Base-by-base conservation (phyloP, 1,140 invertebrate species). In the Achatina immaculata region DNA sequence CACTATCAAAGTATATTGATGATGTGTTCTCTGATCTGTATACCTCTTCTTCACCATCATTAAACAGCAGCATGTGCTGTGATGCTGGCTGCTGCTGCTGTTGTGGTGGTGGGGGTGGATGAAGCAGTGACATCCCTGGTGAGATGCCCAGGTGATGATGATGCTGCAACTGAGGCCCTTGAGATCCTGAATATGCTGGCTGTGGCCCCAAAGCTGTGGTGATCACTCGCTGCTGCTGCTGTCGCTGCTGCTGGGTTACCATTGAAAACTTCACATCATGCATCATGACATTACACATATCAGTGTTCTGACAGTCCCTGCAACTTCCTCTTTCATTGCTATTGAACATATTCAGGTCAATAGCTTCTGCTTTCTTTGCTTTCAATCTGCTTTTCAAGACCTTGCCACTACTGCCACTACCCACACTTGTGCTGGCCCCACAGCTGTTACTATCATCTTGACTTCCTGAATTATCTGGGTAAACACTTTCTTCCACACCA, bases 11-110 rank as follows among this genome's bases (percentile, higher is more conserved):
- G 21, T 94, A 95, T 62, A 95, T 89, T 85, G 94, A 93, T 24
- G 94, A 88, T 58, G 94, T 94, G 84, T 94, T 94, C 82, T 94
- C 94, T 51, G 93, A 85, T 3, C 92, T 90, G 43, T 93, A 93
- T 21, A 94, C 87, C 65, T 93, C 92, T 45, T 93, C 92, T 69
- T 85, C 90, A 73, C 85, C 87, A 58, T 91, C 88, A 82, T 89
- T 89, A 80, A 89, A 90, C 21, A 90, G 78, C 48, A 89, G 71
- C 34, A 88, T 85, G 7, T 82, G 83, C 28, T 83, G 40, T 80
- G 86, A 43, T 89, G 55, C 75, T n/a, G 71, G 81, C 58, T 62
- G 58, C n/a, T 28, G 58, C n/a, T n/a, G n/a, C 21, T 81, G 77
- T 16, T 82, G 82, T 42, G 78, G 82, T 48, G 80, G 36, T 48